A percentile compares a stretch with the other conserved stretches of the same genome.
phyloP scores from a whole-genome alignment of 2,888 invertebrate genomes.

The Heliconius cydno region DNA sequence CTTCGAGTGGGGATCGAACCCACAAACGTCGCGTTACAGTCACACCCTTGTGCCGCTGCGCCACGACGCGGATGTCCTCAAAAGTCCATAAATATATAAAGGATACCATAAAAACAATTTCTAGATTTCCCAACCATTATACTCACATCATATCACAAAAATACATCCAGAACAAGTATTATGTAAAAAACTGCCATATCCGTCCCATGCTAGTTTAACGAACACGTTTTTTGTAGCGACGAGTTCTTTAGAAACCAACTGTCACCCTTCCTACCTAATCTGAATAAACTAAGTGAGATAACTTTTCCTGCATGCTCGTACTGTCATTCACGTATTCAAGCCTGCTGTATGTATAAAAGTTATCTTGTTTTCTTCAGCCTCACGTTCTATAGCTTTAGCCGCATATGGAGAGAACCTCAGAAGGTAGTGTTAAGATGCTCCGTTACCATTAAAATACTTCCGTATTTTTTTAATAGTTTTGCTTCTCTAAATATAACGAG shows the following conservation, averaged over 20 bases:
- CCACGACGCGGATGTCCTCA: not conserved
- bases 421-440: too few relatives aligned
- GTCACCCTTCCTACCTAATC: not conserved
- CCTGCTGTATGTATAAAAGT: not conserved
- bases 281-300: not conserved
- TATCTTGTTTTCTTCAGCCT: not conserved
- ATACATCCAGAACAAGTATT: conserved; percentile 8
- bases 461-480: too few relatives aligned
- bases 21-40: too few relatives aligned
- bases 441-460: too few relatives aligned
- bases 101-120: not conserved
- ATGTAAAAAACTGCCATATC: not conserved
- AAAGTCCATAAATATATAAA: not conserved
- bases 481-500: too few relatives aligned
- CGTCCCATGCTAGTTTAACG: conserved; percentile 2
- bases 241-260: conserved; percentile 12
- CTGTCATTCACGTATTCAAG: too few relatives aligned
- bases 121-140: not conserved
- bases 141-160: not conserved
- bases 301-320: not conserved
- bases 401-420: too few relatives aligned
- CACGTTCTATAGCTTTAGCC: too few relatives aligned
- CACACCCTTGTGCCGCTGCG: too few relatives aligned
- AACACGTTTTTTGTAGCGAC: not conserved
- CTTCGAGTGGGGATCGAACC: too few relatives aligned